Conservation (phyloP, 2,888 invertebrate genomes). For the Carabus problematicus region DNA sequence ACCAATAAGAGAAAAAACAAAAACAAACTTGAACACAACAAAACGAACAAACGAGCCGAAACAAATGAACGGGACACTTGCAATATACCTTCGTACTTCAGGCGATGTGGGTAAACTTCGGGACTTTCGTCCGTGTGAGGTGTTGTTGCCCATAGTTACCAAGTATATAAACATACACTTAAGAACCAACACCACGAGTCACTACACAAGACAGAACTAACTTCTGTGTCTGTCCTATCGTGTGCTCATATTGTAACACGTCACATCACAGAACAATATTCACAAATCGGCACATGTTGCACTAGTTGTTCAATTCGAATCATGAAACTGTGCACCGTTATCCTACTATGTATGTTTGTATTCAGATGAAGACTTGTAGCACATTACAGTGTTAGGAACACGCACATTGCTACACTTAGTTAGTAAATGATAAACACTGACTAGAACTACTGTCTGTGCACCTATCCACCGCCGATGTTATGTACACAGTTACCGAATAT, state of each 20-base stretch:
- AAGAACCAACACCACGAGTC: neutral
- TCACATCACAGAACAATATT: neutral
- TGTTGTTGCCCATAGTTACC: constrained; percentile 55
- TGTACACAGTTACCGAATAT: too few relatives aligned
- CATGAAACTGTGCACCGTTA: too few relatives aligned
- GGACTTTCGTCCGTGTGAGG: constrained; percentile 60
- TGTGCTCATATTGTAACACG: neutral
- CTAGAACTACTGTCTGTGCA: too few relatives aligned
- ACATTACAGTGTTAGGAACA: too few relatives aligned
- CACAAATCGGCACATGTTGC: neutral
- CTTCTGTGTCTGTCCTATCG: neutral
- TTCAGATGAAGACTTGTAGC: too few relatives aligned
- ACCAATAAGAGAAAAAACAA: neutral
- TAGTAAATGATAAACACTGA: too few relatives aligned
- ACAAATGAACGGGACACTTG: constrained; percentile 1
- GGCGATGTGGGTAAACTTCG: constrained; percentile 82
- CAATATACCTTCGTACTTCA: constrained; percentile 73
- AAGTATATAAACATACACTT: neutral
- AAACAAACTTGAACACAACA: neutral
- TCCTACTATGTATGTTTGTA: too few relatives aligned
- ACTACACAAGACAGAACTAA: neutral
- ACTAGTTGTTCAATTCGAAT: neutral
- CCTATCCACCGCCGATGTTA: too few relatives aligned
- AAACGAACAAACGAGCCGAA: constrained; percentile 4
- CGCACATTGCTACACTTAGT: too few relatives aligned